Base-by-base conservation (phyloP, 2,888 invertebrate genomes). In the Phyllotreta striolata region DNA sequence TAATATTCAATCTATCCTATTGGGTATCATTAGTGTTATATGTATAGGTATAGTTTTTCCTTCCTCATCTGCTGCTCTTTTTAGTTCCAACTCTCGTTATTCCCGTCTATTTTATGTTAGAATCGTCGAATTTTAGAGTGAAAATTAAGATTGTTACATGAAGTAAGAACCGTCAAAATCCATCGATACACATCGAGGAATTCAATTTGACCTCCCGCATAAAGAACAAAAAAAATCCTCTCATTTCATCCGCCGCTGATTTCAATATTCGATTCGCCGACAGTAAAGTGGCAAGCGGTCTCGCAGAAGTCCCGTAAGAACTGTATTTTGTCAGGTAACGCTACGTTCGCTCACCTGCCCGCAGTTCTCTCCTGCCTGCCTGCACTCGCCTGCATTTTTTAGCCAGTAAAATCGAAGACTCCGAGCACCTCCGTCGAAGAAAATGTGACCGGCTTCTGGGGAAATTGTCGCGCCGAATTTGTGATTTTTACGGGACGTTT, bases 281-380 rank as follows among this genome's bases (percentile, higher is more conserved):
- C 14, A 47, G 47, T 24, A 41, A 24, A 24, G 41, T 41, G 10
- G 41, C 4, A 47, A 47, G 37, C 38, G 12, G 51, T 51, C 51
- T 51, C 38, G 65, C 44, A 64, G 61, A 69, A 69, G 72, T 76
- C 76, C 76, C 76, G 76, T 76, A 76, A 74, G 72, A 77, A 77
- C 77, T 75, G 77, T 77, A 76, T 73, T n/a, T 74, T 75, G 70
- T 66, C 62, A 70, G 71, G 73, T 76, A 74, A 76, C 75, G 74
- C 73, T 76, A 76, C 66, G 70, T 70, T 68, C 69, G 72, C 71
- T 72, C 73, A 73, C 71, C 72, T 72, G 72, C 14, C 62, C 66
- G 65, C 66, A 68, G 69, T 71, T 68, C 46, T 46, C 52, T 54
- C 60, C 57, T 47, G 40, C 54, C 56, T 34, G n/a, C n/a, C n/a